Evolutionary conservation across 2,797 vertebrate species (phyloP).

Genomic region (Gadopsis bispinosus): DNA sequence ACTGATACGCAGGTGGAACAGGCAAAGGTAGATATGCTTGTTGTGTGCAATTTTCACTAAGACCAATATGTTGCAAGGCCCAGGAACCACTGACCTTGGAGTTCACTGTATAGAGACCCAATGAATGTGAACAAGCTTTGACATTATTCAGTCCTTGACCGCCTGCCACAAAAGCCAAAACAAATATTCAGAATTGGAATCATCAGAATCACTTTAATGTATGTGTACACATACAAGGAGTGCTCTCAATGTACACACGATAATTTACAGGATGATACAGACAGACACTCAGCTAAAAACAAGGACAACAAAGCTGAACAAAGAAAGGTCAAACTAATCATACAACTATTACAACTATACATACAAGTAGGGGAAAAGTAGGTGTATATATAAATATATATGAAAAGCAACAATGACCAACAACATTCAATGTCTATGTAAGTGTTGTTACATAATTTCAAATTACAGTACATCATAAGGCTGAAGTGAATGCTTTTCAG

Average conservation of each 20-base stretch:
- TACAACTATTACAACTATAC: too few species aligned
- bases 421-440: too few species aligned
- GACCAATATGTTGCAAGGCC: neutral
- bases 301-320: too few species aligned
- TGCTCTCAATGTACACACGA: too few species aligned
- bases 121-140: neutral
- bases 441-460: neutral
- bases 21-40: constrained; percentile 85
- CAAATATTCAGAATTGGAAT: neutral
- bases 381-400: too few species aligned
- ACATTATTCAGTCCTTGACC: neutral
- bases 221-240: too few species aligned
- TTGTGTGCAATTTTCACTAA: neutral
- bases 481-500: neutral
- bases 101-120: neutral
- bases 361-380: too few species aligned
- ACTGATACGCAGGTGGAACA: constrained; percentile 86
- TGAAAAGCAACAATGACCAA: too few species aligned
- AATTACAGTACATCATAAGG: neutral
- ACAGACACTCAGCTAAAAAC: too few species aligned
- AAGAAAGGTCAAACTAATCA: too few species aligned
- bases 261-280: too few species aligned
- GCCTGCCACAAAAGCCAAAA: neutral
- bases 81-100: neutral
- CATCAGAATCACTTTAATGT: too few species aligned